Evolutionary conservation across 2,113 vertebrate species (phyloP).

Genomic region (Microcebus tavaratra): DNA sequence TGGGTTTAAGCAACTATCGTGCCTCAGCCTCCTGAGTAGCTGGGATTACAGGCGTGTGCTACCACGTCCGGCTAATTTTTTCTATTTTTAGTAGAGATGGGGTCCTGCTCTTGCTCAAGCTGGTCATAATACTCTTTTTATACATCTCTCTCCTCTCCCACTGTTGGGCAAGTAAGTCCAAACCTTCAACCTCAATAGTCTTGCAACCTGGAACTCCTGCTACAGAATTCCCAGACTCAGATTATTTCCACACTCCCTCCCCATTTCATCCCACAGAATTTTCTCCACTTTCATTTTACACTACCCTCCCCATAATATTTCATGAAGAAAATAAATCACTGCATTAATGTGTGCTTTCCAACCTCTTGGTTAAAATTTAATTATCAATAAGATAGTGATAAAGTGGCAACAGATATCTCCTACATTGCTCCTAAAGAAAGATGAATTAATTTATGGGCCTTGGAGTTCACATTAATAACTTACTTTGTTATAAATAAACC

Average conservation of each 20-base stretch:
- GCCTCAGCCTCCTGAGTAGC: no score
- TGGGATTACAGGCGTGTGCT: no score
- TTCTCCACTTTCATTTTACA: not conserved
- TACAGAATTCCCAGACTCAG: not conserved
- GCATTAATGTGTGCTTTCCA: not conserved
- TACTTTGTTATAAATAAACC: constrained; percentile 44
- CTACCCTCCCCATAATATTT: not conserved
- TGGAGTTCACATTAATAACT: constrained; percentile 28
- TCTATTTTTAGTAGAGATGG: no score
- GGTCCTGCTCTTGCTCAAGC: no score
- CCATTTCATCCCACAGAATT: not conserved
- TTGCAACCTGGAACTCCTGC: not conserved
- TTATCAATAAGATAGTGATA: constrained; percentile 32
- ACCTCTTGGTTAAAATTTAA: constrained; percentile 18
- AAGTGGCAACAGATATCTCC: constrained; percentile 23
- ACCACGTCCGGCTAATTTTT: no score
- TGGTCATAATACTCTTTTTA: not conserved
- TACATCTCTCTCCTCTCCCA: not conserved
- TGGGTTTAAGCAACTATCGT: no score
- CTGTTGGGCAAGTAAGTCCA: not conserved
- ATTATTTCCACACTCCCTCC: not conserved
- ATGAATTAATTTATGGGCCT: not conserved
- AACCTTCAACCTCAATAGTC: not conserved
- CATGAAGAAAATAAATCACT: not conserved
- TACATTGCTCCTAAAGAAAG: constrained; percentile 11